Evolutionary conservation across 2,888 invertebrate genomes (phyloP), one percentile per base, ranked within the genome.

Genomic region (Eristalis tenax): DNA sequence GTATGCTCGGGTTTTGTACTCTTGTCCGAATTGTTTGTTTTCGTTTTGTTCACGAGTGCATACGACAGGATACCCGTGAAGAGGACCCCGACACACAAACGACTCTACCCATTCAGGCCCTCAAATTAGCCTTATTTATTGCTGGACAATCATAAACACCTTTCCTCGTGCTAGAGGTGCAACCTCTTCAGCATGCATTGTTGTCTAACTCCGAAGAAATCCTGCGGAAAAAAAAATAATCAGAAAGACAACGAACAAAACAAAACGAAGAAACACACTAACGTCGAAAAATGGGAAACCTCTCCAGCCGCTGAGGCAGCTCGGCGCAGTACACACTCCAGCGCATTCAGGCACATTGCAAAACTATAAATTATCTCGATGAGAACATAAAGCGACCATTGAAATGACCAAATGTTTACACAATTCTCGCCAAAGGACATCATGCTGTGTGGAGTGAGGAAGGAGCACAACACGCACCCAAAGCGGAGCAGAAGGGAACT

Each of bases 371-470:
- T 89, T 89, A 89, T 88, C 78, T 79, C 83, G 87, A 88, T 88
- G 88, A 88, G 88, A 88, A 89, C 87, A 87, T 87, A 87, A 87
- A 88, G 88, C 84, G 89, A 89, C 89, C 89, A 88, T 89, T 89
- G 88, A 89, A 89, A 89, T 89, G 89, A 88, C 89, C 89, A 89
- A 89, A 89, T 89, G 89, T 89, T 89, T 89, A 89, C 89, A 89
- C 88, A 89, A 89, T 89, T 89, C 84, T 83, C 88, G 84, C 88
- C 84, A 84, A 87, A 88, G 88, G 88, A 88, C 88, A 88, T 74
- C 88, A 88, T 84, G 88, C 88, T 88, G 88, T 61, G 80, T 80
- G 80, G 83, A 84, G 84, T 84, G 88, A 84, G 79, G 83, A 82
- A 80, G 84, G 77, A 88, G 84, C 88, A 81, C 73, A 81, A 88